These are phyloP conservation scores for Cololabis saira DNA, from an alignment of 2,113 vertebrate genomes.

Conservation along the genomic window DNA sequence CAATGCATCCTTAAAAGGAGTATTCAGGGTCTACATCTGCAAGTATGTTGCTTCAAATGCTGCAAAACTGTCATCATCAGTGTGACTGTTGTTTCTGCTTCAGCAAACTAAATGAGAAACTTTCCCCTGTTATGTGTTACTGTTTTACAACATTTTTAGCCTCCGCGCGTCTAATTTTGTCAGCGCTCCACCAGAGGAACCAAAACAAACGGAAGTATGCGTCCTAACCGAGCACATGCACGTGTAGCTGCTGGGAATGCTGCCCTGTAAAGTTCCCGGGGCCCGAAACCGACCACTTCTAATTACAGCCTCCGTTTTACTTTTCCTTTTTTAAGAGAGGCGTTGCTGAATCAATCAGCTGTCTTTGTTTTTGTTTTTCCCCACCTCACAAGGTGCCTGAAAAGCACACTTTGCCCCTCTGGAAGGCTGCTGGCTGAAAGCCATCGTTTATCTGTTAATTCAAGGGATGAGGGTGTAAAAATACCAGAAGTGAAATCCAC, in stretches of 20 bases:
- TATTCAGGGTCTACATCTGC: too few relatives aligned
- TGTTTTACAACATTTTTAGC: constrained; percentile 43
- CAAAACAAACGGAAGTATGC: constrained; percentile 70
- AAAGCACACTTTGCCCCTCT: neutral
- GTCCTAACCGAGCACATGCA: constrained; percentile 42
- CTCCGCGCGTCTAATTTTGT: constrained; percentile 56
- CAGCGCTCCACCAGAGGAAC: constrained; percentile 48
- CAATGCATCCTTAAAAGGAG: too few relatives aligned
- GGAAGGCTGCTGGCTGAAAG: constrained; percentile 4
- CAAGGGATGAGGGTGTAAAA: constrained; percentile 25
- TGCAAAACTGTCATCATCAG: too few relatives aligned
- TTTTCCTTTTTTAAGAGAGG: constrained; percentile 29
- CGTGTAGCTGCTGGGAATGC: constrained; percentile 7
- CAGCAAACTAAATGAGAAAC: constrained; percentile 50
- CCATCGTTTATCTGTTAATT: neutral
- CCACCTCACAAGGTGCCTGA: neutral
- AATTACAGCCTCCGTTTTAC: constrained; percentile 58
- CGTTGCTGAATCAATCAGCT: constrained; percentile 49
- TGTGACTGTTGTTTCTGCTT: neutral
- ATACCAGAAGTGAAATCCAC: constrained; percentile 15
- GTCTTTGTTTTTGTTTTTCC: constrained; percentile 33
- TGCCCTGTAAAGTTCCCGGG: constrained; percentile 43
- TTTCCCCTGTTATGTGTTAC: constrained; percentile 62
- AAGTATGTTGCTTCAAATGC: too few relatives aligned
- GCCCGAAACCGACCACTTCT: constrained; percentile 43